phyloP scores from a whole-genome alignment of 2,797 vertebrate species.

The Merluccius polli region DNA sequence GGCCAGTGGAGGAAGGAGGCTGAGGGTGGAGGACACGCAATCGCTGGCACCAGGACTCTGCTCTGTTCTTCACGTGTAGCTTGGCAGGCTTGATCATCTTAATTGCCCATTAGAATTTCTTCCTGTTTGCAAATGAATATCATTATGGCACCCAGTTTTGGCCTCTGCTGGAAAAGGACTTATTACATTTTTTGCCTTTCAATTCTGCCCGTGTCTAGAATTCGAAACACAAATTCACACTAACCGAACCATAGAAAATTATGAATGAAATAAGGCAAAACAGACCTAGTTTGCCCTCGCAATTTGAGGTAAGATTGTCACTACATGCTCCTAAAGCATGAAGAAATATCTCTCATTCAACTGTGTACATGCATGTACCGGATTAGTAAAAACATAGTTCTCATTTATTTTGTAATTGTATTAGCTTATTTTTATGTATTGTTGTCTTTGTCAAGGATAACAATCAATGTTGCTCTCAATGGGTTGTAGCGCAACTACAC shows the following conservation, averaged over 20 bases:
- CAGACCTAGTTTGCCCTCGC: slow-evolving; percentile 58
- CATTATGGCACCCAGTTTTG: slow-evolving; percentile 73
- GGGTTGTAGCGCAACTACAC: not conserved
- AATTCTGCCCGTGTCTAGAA: slow-evolving; percentile 65
- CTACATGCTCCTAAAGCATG: slow-evolving; percentile 35
- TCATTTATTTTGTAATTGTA: not conserved
- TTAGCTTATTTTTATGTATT: slow-evolving; percentile 25
- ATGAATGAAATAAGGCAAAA: slow-evolving; percentile 61
- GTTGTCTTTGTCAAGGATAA: slow-evolving; percentile 32
- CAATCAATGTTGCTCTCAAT: slow-evolving; percentile 28
- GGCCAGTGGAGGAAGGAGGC: slow-evolving; percentile 64
- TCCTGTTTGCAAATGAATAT: slow-evolving; percentile 84
- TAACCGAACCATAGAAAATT: slow-evolving; percentile 62
- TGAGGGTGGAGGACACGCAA: slow-evolving; percentile 68
- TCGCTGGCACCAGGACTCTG: slow-evolving; percentile 71
- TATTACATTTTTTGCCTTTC: slow-evolving; percentile 69
- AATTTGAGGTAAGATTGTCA: slow-evolving; percentile 56
- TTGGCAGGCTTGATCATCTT: slow-evolving; percentile 85
- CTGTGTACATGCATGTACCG: slow-evolving; percentile 39
- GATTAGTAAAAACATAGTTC: slow-evolving; percentile 29
- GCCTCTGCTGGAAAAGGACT: slow-evolving; percentile 68
- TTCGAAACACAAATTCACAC: slow-evolving; percentile 71
- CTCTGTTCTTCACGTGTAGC: slow-evolving; percentile 76
- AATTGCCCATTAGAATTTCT: slow-evolving; percentile 85
- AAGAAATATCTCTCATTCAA: slow-evolving; percentile 52